Base-by-base conservation (phyloP, 2,888 invertebrate genomes). In the Poecilus cupreus region DNA sequence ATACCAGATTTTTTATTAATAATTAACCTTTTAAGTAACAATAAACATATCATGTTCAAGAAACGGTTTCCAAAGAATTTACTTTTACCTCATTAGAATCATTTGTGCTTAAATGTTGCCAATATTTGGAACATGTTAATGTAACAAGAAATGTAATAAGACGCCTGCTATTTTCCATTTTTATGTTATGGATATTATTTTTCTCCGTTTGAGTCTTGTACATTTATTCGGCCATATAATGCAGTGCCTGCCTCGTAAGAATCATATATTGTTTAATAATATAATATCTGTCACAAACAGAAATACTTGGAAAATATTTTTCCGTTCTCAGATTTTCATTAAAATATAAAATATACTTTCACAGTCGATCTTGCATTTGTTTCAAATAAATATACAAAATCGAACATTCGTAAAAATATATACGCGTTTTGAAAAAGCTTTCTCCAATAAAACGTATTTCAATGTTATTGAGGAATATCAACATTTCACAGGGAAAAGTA, bases 221-320 rank as follows among this genome's bases (percentile, higher is more conserved):
- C 18, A 37, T 60, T 10, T 24, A 24, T 32, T 68, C 16, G 16
- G 39, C 18, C 37, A 32, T 68, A 68, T 68, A 68, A 68, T 37
- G 64, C 64, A 68, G 64, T 60, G 60, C 0, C 11, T 39, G 8
- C 6, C 13, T 32, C 16, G 64, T 18, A 68, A 68, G 32, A 32
- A 60, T 18, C 32, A 68, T 68, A 68, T 37, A 68, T 68, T 68
- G 18, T 37, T 68, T 26, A 60, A 68, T 68, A 18, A 37, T 18
- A 37, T 68, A 68, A 68, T 68, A 68, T 68, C 64, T 68, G 64
- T 68, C 64, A 37, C 10, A 32, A 37, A 16, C 64, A 68, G 64
- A 32, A 18, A 68, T 16, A 5, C 13, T 68, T 68, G 8, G 18
- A 37, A 10, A 37, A 68, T 11, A 68, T n/a, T 68, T 68, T 68